Percentiles rank a stretch among this genome's conserved stretches.
phyloP scores from a whole-genome alignment of 1,140 invertebrate species.

The Cherax quadricarinatus region DNA sequence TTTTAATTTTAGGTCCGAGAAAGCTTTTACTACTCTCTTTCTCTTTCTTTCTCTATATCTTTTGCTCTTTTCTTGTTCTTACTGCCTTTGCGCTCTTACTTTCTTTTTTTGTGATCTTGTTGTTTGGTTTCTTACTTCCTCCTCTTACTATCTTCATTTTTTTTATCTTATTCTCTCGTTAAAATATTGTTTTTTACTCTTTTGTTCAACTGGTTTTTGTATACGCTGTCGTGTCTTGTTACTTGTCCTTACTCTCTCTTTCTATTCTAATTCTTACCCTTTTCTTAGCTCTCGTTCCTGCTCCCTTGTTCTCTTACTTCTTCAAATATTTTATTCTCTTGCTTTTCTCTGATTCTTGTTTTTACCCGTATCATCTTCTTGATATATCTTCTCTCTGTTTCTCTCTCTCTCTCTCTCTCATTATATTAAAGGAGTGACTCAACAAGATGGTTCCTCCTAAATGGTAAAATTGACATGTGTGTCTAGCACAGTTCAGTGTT shows the following conservation, averaged over 20 bases:
- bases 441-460: no score
- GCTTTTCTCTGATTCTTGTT: neutral
- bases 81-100: neutral
- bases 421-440: no score
- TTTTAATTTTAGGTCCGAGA: neutral
- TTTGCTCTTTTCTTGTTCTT: neutral
- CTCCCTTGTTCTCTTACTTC: neutral
- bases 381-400: neutral
- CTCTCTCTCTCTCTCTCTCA: neutral
- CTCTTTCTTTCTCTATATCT: constrained; percentile 2
- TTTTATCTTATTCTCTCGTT: neutral
- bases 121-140: neutral
- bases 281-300: neutral
- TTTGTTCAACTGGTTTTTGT: neutral
- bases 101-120: neutral
- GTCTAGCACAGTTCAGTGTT: no score
- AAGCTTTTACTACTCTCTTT: neutral
- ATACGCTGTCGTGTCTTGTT: neutral
- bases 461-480: no score
- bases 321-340: no score
- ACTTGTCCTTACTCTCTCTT: neutral
- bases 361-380: neutral
- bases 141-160: no score
- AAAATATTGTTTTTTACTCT: neutral
- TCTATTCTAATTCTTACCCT: neutral